Conservation (phyloP, 2,113 vertebrate genomes). For the Ophthalmolycus amberensis region DNA sequence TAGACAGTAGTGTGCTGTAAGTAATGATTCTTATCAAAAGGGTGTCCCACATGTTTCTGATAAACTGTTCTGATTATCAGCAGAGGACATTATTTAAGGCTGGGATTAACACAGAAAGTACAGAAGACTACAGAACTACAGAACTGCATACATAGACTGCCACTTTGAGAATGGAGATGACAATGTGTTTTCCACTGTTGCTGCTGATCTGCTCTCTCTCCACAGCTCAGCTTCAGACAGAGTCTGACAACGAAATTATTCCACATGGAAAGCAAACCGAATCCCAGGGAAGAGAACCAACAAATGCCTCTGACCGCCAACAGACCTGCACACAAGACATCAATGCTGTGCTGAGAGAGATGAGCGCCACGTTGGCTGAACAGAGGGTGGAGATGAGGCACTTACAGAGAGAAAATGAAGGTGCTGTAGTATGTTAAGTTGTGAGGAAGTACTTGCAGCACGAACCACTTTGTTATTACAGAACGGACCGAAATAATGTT, state of each 20-base stretch:
- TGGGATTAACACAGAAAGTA: not conserved
- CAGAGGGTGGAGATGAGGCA: conserved; percentile 49
- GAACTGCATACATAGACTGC: not conserved
- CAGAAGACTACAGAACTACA: not conserved
- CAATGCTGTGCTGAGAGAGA: conserved; percentile 59
- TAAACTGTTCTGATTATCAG: too few species aligned
- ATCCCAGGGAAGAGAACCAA: not conserved
- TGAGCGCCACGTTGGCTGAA: conserved; percentile 44
- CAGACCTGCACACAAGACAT: conserved; percentile 33
- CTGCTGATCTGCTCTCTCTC: conserved; percentile 15
- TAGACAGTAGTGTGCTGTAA: not conserved
- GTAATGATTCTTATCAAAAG: not conserved
- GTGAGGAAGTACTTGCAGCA: too few species aligned
- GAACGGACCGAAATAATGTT: too few species aligned
- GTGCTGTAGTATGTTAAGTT: conserved; percentile 15
- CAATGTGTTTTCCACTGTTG: conserved; percentile 1
- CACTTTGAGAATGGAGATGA: conserved; percentile 20
- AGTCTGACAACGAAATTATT: conserved; percentile 13
- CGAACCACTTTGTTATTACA: too few species aligned
- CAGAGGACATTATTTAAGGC: conserved; percentile 33
- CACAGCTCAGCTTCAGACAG: not conserved
- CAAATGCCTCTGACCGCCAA: conserved; percentile 9
- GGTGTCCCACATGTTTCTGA: not conserved
- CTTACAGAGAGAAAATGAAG: conserved; percentile 53
- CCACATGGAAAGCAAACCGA: not conserved